phyloP scores from a whole-genome alignment of 2,888 invertebrate species.

The Temnothorax rugatulus region DNA sequence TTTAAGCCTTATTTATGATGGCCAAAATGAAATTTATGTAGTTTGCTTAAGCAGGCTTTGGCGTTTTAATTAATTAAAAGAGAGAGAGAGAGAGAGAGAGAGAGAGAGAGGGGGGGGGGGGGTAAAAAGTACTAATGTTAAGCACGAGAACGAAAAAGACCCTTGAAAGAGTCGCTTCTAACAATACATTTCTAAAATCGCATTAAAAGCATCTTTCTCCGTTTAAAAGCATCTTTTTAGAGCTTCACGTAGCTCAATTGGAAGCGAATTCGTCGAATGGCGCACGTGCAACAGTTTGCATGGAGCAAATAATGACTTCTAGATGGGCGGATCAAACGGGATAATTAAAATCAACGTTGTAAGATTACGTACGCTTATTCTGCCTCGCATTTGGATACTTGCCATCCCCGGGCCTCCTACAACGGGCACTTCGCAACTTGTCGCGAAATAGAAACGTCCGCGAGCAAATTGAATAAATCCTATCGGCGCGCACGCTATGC shows the following conservation, averaged over 20 bases:
- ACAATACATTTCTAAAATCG: not conserved
- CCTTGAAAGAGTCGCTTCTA: not conserved
- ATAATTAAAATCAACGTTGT: constrained; percentile 50
- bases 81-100: too few species aligned
- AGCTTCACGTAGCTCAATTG: not conserved
- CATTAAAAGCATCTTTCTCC: not conserved
- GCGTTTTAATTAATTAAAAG: too few species aligned
- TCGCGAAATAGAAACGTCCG: constrained; percentile 33
- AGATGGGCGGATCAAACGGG: constrained; percentile 33
- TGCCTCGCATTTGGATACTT: constrained; percentile 41
- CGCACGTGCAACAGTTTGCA: constrained; percentile 44
- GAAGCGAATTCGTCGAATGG: constrained; percentile 3
- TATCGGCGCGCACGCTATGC: constrained; percentile 37
- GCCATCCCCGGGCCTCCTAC: constrained; percentile 24
- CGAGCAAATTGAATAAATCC: constrained; percentile 35
- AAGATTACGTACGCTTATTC: constrained; percentile 38
- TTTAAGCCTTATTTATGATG: too few species aligned
- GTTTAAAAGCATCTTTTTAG: not conserved
- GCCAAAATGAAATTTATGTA: too few species aligned
- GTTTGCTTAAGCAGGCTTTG: too few species aligned
- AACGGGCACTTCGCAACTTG: constrained; percentile 35
- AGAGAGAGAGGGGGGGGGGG: too few species aligned
- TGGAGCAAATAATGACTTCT: constrained; percentile 43
- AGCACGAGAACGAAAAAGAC: not conserved
- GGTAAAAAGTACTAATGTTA: not conserved